These are phyloP conservation scores for Dipodomys stephensi DNA, from an alignment of 2,113 vertebrate genomes.

Conservation along the genomic window DNA sequence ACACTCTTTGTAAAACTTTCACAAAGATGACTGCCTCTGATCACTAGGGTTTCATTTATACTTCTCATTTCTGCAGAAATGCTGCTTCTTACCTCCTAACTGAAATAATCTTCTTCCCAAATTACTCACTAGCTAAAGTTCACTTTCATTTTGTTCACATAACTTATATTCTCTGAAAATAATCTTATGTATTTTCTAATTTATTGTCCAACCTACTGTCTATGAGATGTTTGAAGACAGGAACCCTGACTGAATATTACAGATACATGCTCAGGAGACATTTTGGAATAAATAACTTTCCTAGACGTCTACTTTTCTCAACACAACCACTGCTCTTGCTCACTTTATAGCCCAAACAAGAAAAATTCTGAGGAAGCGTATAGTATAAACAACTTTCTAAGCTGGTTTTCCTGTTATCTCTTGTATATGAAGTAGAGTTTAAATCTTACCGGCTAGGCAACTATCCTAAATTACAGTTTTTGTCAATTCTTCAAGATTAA, in stretches of 20 bases:
- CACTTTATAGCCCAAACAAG: not conserved
- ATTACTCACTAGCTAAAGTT: constrained; percentile 20
- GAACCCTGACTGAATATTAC: not conserved
- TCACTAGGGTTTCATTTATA: not conserved
- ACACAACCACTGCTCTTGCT: not conserved
- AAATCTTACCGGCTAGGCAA: not conserved
- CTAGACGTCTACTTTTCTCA: not conserved
- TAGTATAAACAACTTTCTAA: not conserved
- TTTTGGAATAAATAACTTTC: constrained; percentile 29
- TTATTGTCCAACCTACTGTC: not conserved
- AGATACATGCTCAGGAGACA: not conserved
- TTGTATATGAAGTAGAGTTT: not conserved
- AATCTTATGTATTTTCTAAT: not conserved
- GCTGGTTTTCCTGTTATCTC: not conserved
- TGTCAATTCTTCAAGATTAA: not conserved
- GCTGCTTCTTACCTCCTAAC: not conserved
- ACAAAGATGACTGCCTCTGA: not conserved
- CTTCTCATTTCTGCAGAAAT: not conserved
- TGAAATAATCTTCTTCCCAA: constrained; percentile 20
- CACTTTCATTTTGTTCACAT: constrained; percentile 39
- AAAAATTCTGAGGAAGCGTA: not conserved
- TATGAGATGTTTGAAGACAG: not conserved
- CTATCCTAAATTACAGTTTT: not conserved
- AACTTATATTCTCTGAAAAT: not conserved
- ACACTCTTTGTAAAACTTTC: constrained; percentile 6